Evolutionary conservation across 1,140 invertebrate genomes (phyloP).

Genomic region (Reticulitermes speratus): DNA sequence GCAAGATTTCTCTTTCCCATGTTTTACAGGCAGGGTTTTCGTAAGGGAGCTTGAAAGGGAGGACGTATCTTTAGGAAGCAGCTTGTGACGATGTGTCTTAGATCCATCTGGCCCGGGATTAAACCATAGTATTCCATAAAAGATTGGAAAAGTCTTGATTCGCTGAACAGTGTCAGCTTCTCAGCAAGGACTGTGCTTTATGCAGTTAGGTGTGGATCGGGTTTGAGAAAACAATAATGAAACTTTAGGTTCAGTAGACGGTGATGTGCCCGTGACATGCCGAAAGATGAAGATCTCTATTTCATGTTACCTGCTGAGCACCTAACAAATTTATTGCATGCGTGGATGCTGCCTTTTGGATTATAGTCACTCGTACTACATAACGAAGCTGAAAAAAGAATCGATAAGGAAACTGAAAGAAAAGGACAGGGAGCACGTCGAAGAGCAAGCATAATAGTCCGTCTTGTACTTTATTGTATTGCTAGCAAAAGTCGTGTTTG

Average conservation of each 20-base stretch:
- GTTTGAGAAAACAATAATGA: too few relatives aligned
- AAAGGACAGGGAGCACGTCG: not conserved
- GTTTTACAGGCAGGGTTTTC: too few relatives aligned
- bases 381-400: not conserved
- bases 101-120: too few relatives aligned
- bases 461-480: slow-evolving; percentile 17
- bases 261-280: not conserved
- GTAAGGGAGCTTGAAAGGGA: too few relatives aligned
- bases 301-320: not conserved
- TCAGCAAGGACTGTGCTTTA: too few relatives aligned
- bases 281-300: not conserved
- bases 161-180: too few relatives aligned
- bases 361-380: not conserved
- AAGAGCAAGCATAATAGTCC: not conserved
- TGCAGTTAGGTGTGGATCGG: too few relatives aligned
- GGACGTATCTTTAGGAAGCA: too few relatives aligned
- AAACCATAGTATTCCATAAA: too few relatives aligned
- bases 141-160: too few relatives aligned
- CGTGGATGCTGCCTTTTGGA: not conserved
- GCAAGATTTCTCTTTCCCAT: too few relatives aligned
- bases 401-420: not conserved
- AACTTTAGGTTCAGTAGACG: not conserved
- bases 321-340: not conserved
- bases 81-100: too few relatives aligned
- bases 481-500: slow-evolving; percentile 23